phyloP scores from a whole-genome alignment of 1,140 invertebrate species.

The Papilio dardanus region DNA sequence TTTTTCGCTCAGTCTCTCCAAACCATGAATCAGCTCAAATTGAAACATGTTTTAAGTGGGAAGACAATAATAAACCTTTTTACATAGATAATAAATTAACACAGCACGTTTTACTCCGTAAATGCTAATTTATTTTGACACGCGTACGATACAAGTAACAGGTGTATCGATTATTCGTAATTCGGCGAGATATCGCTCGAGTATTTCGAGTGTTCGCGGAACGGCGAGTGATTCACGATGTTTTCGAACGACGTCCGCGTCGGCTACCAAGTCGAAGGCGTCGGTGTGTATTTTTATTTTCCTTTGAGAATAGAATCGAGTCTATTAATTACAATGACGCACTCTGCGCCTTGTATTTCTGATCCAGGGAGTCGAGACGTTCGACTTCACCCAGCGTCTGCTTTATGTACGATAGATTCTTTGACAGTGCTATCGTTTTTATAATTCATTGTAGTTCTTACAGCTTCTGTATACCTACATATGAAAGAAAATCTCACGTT shows the following conservation, averaged over 20 bases:
- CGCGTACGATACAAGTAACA: constrained; percentile 27
- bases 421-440: constrained; percentile 21
- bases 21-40: background rate
- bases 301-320: constrained; percentile 73
- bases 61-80: constrained; percentile 26
- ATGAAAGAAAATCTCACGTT: background rate
- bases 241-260: constrained; percentile 58
- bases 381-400: constrained; percentile 51
- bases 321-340: constrained; percentile 79
- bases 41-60: constrained; percentile 13
- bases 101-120: constrained; percentile 28
- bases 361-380: constrained; percentile 27
- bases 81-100: constrained; percentile 29
- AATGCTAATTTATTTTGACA: constrained; percentile 32
- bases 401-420: constrained; percentile 44
- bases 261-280: constrained; percentile 50
- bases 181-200: constrained; percentile 34
- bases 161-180: constrained; percentile 35
- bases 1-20: background rate
- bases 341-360: constrained; percentile 46
- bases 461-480: background rate
- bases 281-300: constrained; percentile 75
- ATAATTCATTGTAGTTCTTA: background rate
- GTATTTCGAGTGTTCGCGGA: constrained; percentile 65
- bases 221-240: constrained; percentile 73